Conservation (phyloP, 2,797 vertebrate species). For the Florisuga fusca region DNA sequence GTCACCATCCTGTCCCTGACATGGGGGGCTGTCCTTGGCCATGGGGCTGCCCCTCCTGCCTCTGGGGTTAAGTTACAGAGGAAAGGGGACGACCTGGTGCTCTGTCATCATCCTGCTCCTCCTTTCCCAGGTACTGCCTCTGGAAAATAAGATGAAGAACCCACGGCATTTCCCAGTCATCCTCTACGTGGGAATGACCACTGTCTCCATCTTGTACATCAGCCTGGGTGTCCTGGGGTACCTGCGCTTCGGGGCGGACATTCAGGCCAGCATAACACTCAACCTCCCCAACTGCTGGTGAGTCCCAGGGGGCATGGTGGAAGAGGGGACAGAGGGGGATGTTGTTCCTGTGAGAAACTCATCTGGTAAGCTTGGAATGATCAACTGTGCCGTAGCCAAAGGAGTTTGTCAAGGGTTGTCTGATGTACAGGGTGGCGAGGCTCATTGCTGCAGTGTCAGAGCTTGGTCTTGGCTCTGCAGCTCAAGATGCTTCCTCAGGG, state of each 20-base stretch:
- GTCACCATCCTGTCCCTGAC: neutral
- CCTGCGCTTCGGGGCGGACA: conserved; percentile 86
- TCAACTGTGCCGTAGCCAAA: neutral
- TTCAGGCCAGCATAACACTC: conserved; percentile 92
- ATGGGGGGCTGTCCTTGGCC: neutral
- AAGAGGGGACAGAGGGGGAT: neutral
- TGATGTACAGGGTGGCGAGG: neutral
- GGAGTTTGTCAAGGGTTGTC: neutral
- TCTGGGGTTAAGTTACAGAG: neutral
- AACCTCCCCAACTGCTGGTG: conserved; percentile 97
- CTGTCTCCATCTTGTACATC: conserved; percentile 90
- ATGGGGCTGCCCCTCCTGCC: neutral
- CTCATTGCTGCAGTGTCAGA: neutral
- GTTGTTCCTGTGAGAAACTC: rapidly evolving
- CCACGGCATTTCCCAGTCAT: conserved; percentile 86
- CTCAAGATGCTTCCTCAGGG: neutral
- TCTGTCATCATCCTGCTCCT: neutral
- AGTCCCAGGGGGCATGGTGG: neutral
- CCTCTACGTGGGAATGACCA: conserved; percentile 89
- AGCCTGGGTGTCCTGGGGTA: conserved; percentile 91
- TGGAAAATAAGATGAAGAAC: conserved; percentile 97
- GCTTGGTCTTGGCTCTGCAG: neutral
- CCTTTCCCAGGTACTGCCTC: conserved; percentile 87
- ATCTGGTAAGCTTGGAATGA: neutral
- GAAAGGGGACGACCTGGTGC: neutral